Conservation (phyloP, 1,140 invertebrate genomes). For the Andricus grossulariae region DNA sequence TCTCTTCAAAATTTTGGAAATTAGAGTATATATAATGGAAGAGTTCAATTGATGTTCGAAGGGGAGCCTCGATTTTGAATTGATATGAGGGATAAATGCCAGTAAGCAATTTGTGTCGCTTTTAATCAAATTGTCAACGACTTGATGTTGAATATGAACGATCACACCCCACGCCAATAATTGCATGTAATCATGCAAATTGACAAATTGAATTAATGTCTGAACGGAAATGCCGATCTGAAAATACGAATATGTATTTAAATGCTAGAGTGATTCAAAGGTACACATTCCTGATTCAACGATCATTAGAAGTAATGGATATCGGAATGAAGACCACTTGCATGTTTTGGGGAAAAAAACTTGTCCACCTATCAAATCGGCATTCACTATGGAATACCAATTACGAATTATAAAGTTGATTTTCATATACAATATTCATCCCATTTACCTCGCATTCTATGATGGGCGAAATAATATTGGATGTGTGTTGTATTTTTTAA, state of each 20-base stretch:
- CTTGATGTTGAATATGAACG: constrained; percentile 55
- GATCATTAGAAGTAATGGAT: constrained; percentile 46
- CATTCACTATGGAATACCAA: background rate
- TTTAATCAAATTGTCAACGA: constrained; percentile 49
- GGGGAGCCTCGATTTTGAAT: background rate
- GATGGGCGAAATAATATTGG: constrained; percentile 25
- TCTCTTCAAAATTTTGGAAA: background rate
- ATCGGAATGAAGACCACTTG: constrained; percentile 41
- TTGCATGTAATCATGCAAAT: constrained; percentile 60
- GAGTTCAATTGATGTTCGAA: background rate
- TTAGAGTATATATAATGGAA: background rate
- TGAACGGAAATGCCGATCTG: constrained; percentile 34
- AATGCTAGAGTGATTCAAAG: constrained; percentile 36
- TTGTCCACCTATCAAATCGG: background rate
- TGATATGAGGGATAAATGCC: constrained; percentile 36
- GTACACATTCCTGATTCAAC: constrained; percentile 34
- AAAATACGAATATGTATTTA: constrained; percentile 35
- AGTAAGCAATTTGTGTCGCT: constrained; percentile 44
- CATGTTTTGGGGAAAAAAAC: background rate
- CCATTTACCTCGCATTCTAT: constrained; percentile 36
- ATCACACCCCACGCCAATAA: constrained; percentile 49
- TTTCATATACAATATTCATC: background rate
- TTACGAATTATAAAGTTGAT: background rate
- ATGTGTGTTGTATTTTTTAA: constrained; percentile 26
- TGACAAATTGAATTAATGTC: constrained; percentile 56